phyloP scores from a whole-genome alignment of 2,888 invertebrate genomes.

The Nephrotoma appendiculata region DNA sequence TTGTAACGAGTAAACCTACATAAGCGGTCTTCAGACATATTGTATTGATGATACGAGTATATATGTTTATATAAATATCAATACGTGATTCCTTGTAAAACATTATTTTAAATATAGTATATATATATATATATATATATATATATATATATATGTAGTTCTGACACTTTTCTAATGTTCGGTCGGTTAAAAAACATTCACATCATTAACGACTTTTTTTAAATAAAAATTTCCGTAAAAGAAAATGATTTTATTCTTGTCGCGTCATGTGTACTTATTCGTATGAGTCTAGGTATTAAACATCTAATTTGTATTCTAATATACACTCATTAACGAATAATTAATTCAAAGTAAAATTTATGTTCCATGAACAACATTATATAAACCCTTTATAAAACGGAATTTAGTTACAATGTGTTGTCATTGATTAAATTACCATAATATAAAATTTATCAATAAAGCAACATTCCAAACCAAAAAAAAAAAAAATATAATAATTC shows the following conservation, averaged over 20 bases:
- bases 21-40: not conserved
- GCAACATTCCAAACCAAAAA: not conserved
- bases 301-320: not conserved
- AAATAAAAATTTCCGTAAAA: not conserved
- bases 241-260: not conserved
- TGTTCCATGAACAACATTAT: not conserved
- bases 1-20: not conserved
- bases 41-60: not conserved
- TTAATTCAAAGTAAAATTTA: not conserved
- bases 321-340: not conserved
- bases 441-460: not conserved
- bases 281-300: not conserved
- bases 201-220: not conserved
- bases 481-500: not conserved
- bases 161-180: not conserved
- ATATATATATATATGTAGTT: not conserved
- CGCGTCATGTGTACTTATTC: not conserved
- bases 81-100: not conserved
- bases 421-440: not conserved
- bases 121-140: not conserved
- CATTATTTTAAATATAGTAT: not conserved
- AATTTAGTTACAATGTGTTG: not conserved
- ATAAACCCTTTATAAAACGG: not conserved
- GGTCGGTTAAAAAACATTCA: not conserved
- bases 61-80: not conserved